A percentile compares a stretch with the other conserved stretches of the same genome.
phyloP scores from a whole-genome alignment of 2,888 invertebrate species.

The Philhelius pedissequus region DNA sequence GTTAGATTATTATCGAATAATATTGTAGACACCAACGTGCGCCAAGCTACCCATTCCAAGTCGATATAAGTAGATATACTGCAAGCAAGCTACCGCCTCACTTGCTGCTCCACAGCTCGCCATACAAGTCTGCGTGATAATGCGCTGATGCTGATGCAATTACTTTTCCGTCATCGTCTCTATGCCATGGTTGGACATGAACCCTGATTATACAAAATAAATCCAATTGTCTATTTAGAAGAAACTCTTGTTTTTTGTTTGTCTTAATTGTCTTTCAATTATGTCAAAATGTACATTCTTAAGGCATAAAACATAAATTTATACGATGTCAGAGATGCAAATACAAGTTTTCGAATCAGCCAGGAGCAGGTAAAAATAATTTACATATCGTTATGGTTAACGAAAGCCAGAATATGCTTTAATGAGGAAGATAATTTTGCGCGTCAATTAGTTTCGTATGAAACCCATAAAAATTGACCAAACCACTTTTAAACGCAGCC shows the following conservation, averaged over 20 bases:
- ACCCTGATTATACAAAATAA: constrained; percentile 1
- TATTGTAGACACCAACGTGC: constrained; percentile 1
- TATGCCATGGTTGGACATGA: not conserved
- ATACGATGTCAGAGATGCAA: not conserved
- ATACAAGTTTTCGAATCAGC: not conserved
- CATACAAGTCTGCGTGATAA: not conserved
- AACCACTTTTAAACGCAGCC: not conserved
- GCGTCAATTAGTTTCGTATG: not conserved
- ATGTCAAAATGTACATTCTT: not conserved
- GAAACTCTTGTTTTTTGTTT: not conserved
- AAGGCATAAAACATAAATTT: not conserved
- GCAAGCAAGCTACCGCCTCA: not conserved
- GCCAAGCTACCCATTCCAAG: constrained; percentile 1
- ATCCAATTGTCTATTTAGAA: constrained; percentile 30
- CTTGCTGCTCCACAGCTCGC: not conserved
- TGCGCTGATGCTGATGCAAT: not conserved
- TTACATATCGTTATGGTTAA: not conserved
- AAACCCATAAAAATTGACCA: not conserved
- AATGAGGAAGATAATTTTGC: constrained; percentile 1
- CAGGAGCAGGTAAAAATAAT: not conserved
- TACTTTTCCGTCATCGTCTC: not conserved
- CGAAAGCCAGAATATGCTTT: not conserved
- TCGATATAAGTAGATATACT: not conserved
- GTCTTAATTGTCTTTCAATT: not conserved
- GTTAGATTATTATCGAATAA: not conserved